phyloP scores from a whole-genome alignment of 92 coral and sea anemone genomes.

The Porites rus region DNA sequence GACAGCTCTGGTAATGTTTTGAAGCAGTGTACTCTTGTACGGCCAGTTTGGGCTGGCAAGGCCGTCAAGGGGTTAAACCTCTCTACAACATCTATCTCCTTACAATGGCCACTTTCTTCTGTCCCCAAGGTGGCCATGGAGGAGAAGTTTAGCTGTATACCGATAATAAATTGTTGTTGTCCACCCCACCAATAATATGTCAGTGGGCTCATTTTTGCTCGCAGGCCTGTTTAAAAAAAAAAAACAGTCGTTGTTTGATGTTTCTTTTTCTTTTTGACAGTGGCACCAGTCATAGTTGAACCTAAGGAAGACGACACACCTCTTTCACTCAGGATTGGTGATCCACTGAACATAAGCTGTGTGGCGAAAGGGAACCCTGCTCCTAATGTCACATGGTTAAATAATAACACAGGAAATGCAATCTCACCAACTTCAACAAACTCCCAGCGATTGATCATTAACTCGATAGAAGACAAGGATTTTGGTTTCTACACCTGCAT shows the following conservation, averaged over 20 bases:
- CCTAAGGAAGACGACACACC: background rate
- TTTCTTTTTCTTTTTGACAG: background rate
- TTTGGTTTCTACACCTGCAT: slow-evolving; percentile 74
- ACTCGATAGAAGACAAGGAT: slow-evolving; percentile 40
- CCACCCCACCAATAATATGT: too few species aligned
- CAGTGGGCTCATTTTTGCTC: too few species aligned
- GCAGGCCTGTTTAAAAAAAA: background rate
- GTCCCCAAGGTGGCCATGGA: too few species aligned
- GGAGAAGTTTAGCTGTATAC: too few species aligned
- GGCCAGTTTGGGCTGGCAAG: too few species aligned
- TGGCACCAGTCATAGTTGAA: slow-evolving; percentile 15
- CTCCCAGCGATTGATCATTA: slow-evolving; percentile 39
- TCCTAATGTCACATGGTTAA: slow-evolving; percentile 75
- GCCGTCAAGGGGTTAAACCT: too few species aligned
- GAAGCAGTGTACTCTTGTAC: too few species aligned
- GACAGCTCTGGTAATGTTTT: too few species aligned
- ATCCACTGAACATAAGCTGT: slow-evolving; percentile 55
- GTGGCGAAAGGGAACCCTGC: slow-evolving; percentile 74
- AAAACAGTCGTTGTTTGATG: background rate
- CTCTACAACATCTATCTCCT: too few species aligned
- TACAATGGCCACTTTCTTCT: too few species aligned
- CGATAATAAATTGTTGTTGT: too few species aligned
- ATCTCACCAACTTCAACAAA: background rate
- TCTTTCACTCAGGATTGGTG: slow-evolving; percentile 1
- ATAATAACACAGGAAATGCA: slow-evolving; percentile 18